Conservation (phyloP, 2,113 vertebrate species). For the Bambusicola thoracicus region DNA sequence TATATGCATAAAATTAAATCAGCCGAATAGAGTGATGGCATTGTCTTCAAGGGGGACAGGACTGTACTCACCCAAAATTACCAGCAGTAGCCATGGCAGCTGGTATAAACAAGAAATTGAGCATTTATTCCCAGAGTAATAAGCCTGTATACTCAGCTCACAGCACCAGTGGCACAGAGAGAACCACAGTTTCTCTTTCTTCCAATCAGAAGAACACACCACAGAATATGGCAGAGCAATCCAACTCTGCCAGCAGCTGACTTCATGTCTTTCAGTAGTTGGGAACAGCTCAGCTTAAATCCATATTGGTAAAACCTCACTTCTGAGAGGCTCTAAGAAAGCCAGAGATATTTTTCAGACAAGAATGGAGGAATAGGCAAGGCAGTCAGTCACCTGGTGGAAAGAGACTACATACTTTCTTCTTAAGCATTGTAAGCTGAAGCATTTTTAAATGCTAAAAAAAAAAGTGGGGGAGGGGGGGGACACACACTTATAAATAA, state of each 20-base stretch:
- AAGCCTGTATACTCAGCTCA: background rate
- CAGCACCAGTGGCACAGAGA: background rate
- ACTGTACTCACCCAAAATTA: background rate
- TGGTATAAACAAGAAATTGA: background rate
- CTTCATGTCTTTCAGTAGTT: background rate
- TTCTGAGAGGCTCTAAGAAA: background rate
- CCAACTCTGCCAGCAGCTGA: background rate
- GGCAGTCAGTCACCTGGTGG: too few relatives aligned
- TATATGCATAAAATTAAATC: background rate
- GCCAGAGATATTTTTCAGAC: background rate
- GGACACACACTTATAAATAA: background rate
- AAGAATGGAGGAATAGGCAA: background rate
- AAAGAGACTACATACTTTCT: background rate
- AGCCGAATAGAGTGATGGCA: background rate
- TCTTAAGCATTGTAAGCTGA: background rate
- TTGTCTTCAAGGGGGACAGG: background rate
- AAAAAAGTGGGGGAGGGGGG: background rate
- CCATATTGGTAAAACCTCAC: background rate
- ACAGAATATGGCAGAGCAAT: background rate
- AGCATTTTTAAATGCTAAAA: background rate
- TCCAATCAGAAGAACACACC: background rate
- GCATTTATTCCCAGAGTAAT: background rate
- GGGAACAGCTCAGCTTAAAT: background rate
- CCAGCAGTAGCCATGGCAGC: background rate
- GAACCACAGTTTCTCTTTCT: fast-evolving